A percentile compares a stretch with the other conserved stretches of the same genome.
Conservation (phyloP, 2,797 vertebrate species). For the Schizopygopsis pylzovi region DNA sequence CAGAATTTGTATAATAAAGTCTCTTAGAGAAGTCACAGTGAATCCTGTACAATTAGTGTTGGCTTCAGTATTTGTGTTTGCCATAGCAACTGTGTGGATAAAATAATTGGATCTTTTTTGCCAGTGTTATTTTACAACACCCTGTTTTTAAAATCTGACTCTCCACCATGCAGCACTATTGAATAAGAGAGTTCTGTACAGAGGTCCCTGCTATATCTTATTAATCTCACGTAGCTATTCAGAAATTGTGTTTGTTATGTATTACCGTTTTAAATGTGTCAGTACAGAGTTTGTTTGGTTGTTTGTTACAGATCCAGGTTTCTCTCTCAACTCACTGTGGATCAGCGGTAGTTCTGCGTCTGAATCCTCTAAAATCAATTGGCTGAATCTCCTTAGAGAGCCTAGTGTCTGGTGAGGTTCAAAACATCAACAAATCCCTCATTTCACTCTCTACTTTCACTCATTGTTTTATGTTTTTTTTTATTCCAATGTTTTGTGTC, state of each 20-base stretch:
- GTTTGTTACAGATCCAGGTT: conserved; percentile 71
- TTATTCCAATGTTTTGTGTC: neutral
- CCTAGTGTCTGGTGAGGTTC: conserved; percentile 84
- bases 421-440: neutral
- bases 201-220: neutral
- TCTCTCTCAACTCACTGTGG: conserved; percentile 63
- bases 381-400: conserved; percentile 82
- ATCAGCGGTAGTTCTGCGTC: conserved; percentile 54
- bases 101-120: conserved; percentile 10
- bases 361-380: conserved; percentile 71
- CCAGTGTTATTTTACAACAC: neutral
- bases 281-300: neutral
- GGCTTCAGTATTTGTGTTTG: conserved; percentile 17
- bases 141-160: conserved; percentile 5
- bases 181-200: neutral
- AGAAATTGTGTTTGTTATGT: neutral
- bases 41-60: too few relatives aligned
- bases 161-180: neutral
- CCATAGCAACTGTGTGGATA: conserved; percentile 33
- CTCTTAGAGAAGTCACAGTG: neutral
- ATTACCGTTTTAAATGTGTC: neutral
- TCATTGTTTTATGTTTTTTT: neutral
- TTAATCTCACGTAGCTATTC: neutral
- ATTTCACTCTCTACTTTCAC: neutral
- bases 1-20: neutral